phyloP scores from a whole-genome alignment of 1,140 invertebrate species.

The Rhynchophorus ferrugineus region DNA sequence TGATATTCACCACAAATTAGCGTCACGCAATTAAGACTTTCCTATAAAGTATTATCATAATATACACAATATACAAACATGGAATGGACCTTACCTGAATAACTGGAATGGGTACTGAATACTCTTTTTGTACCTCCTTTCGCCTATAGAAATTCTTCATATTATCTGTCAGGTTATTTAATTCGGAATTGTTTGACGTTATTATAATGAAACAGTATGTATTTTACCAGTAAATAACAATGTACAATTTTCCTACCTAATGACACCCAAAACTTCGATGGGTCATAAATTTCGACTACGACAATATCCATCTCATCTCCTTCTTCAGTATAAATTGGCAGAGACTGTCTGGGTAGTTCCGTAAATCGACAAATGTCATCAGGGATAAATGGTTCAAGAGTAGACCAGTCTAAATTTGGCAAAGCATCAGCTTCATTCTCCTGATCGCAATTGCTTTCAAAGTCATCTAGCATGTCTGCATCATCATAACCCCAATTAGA shows the following conservation, averaged over 20 bases:
- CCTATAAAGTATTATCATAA: constrained; percentile 9
- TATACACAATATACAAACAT: constrained; percentile 2
- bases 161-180: constrained; percentile 30
- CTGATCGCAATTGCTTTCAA: background rate
- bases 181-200: constrained; percentile 1
- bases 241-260: background rate
- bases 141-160: constrained; percentile 23
- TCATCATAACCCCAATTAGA: constrained; percentile 10
- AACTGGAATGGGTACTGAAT: constrained; percentile 1
- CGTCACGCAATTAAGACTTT: constrained; percentile 26
- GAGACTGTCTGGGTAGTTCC: constrained; percentile 24
- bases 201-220: constrained; percentile 5
- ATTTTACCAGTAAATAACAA: background rate
- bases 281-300: constrained; percentile 31
- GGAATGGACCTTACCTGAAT: constrained; percentile 12
- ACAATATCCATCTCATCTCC: constrained; percentile 25
- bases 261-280: constrained; percentile 34
- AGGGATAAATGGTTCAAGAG: constrained; percentile 17
- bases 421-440: constrained; percentile 1
- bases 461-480: background rate
- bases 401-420: constrained; percentile 14
- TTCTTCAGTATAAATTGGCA: constrained; percentile 10
- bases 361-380: constrained; percentile 15
- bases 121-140: background rate
- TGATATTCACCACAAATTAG: constrained; percentile 28